Base-by-base conservation (phyloP, 1,140 invertebrate species). In the Vollenhovia emeryi region DNA sequence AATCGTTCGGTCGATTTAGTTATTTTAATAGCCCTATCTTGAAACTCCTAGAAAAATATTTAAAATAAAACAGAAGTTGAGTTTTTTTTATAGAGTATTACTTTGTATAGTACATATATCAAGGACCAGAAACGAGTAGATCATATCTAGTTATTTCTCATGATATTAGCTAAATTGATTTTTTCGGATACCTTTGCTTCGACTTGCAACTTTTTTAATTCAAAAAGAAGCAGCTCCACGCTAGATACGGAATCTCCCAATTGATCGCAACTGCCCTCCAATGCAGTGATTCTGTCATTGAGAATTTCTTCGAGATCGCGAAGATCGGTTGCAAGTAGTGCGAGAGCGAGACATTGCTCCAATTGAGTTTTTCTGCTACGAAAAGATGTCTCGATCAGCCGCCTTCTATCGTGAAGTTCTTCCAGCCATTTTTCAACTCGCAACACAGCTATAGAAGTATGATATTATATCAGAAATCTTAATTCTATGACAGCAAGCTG, bases 1-100 rank as follows among this genome's bases (percentile, higher is more conserved):
- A 98, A 95, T 91, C 97, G 96, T 92, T 98, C 97, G 18, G 97
- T 98, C 36, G 97, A 97, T 91, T 97, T 96, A 2, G 98, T 96
- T 87, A 98, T 97, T 92, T 97, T 97, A 33, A 98, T 93, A 5
- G 97, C 96, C 88, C 96, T 96, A 87, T 98, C 97, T 93, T 98
- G 97, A 48, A 98, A 95, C 50, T 97, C 96, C 95, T 97, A 88
- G 33, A 90, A 89, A n/a, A 86, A 75, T 40, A 43, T 27, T n/a
- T n/a, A n/a, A n/a, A n/a, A n/a, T n/a, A n/a, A n/a, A n/a, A n/a
- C n/a, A n/a, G n/a, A n/a, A n/a, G n/a, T n/a, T 27, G 4, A 69
- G 5, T 21, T 73, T 18, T 62, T 24, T 15, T 59, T 30, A 11
- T 45, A n/a, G n/a, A 24, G 24, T 27, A 59, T 13, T 21, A 57